Conservation (phyloP, 2,113 vertebrate species). For the Pardalotus punctatus region DNA sequence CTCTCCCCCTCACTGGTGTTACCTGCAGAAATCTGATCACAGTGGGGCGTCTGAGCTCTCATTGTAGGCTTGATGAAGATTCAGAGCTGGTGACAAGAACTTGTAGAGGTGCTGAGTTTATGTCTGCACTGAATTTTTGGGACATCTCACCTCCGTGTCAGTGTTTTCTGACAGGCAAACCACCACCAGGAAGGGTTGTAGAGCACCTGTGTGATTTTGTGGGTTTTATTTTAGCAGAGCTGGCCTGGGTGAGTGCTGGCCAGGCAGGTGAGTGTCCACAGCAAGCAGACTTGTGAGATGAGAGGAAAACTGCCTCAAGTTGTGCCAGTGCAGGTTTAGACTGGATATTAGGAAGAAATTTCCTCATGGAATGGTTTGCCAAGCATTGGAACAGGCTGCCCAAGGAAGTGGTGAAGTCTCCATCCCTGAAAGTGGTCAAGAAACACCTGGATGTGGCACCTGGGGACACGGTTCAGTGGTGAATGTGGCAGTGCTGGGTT, state of each 20-base stretch:
- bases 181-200: background rate
- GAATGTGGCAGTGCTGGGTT: background rate
- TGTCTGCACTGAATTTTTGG: background rate
- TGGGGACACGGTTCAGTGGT: background rate
- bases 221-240: background rate
- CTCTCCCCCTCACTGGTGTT: background rate
- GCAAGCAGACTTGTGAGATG: background rate
- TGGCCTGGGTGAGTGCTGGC: background rate
- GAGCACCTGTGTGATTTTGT: background rate
- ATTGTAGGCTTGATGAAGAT: background rate
- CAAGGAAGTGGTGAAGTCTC: accelerated
- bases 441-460: background rate
- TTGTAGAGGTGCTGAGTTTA: background rate
- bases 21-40: background rate
- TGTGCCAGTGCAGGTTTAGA: background rate
- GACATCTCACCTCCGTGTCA: accelerated
- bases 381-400: background rate
- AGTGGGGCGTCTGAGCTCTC: background rate
- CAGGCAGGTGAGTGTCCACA: background rate
- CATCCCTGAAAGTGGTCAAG: background rate
- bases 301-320: background rate
- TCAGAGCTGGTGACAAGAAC: background rate
- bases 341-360: background rate
- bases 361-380: background rate
- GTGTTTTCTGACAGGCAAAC: background rate